Base-by-base conservation (phyloP, 2,113 vertebrate species). In the Dolichallabes microphthalmus region DNA sequence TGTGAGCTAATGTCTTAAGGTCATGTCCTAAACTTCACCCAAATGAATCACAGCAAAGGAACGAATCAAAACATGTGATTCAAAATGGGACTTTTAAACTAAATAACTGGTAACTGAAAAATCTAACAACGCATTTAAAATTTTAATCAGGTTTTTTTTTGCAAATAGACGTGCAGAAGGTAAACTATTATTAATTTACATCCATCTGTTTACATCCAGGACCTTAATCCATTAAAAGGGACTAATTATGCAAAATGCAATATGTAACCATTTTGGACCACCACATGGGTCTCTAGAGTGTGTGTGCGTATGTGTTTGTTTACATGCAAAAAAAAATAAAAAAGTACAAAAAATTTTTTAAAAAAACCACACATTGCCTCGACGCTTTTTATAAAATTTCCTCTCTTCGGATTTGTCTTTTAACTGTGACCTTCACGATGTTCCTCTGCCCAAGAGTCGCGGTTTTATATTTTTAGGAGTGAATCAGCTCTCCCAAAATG, bases 1-100 rank as follows among this genome's bases (percentile, higher is more conserved):
- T 60, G 69, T 63, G 39, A 84, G 80, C 57, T 87, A 55, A 58
- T 22, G 22, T 52, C 82, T 83, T 83, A 84, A 84, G 60, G 69
- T n/a, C 58, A 86, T 20, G 69, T 68, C 69, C 45, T 86, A 52
- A 78, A 77, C 73, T 82, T 35, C 53, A 71, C 68, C 77, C 35
- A 77, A 61, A 15, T 79, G 53, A 60, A 57, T 79, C 76, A 57
- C 55, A 35, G 27, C 30, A 80, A 61, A 79, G 25, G 45, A 77
- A 61, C 8, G 71, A 60, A 50, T 80, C 69, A 73, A 73, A 73
- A 73, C 10, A 45, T 45, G 32, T 20, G n/a, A 6, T 12, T 35
- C 1, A 17, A 73, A 45, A 45, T 13, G 20, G 1, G 20, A 50
- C 25, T 25, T 73, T 12, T 73, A 4, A 73, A 39, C 19, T 45